Evolutionary conservation across 2,888 invertebrate species (phyloP).

Genomic region (Lutraria lutraria): DNA sequence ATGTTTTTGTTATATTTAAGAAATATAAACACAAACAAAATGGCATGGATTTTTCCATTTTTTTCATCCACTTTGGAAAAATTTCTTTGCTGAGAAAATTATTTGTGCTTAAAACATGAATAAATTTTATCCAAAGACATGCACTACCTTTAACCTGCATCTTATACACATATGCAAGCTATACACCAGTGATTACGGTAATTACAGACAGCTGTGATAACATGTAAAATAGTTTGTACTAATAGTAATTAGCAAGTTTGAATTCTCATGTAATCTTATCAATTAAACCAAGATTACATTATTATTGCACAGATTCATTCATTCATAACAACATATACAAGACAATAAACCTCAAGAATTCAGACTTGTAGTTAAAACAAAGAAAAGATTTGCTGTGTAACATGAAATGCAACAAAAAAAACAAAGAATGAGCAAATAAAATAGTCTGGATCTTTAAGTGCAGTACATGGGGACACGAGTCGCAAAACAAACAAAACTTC

Average conservation of each 20-base stretch:
- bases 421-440: conserved; percentile 23
- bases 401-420: conserved; percentile 3
- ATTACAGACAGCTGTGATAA: too few species aligned
- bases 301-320: conserved; percentile 50
- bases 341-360: conserved; percentile 10
- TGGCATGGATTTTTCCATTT: too few species aligned
- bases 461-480: conserved; percentile 10
- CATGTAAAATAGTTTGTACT: background rate
- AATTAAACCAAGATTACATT: conserved; percentile 14
- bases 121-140: too few species aligned
- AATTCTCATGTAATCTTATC: conserved; percentile 5
- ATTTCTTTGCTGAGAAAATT: too few species aligned
- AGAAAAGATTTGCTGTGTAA: background rate
- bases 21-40: too few species aligned
- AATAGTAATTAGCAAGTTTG: conserved; percentile 20
- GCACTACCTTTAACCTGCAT: too few species aligned
- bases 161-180: too few species aligned
- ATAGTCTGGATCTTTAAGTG: background rate
- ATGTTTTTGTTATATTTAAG: too few species aligned
- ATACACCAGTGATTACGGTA: too few species aligned
- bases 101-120: too few species aligned
- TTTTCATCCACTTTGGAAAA: too few species aligned
- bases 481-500: background rate
- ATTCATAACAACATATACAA: conserved; percentile 47
- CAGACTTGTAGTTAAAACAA: background rate